A percentile compares a stretch with the other conserved stretches of the same genome.
Conservation (phyloP, 23 tunicate species). For the Halocynthia roretzi region DNA sequence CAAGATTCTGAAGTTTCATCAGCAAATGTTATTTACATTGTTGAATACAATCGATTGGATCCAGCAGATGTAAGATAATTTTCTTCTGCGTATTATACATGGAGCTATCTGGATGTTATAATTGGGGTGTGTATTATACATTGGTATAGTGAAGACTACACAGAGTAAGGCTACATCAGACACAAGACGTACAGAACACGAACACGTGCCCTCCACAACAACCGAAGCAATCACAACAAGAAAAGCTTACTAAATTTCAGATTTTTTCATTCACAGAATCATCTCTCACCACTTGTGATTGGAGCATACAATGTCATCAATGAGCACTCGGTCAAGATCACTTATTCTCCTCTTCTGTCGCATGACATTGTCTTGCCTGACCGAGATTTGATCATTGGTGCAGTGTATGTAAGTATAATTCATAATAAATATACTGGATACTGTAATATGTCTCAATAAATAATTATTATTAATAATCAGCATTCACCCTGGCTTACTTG, state of each 20-base stretch:
- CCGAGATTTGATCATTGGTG: conserved; percentile 29
- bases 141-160: too few relatives aligned
- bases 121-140: too few relatives aligned
- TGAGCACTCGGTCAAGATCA: neutral
- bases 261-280: neutral
- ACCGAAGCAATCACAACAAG: too few relatives aligned
- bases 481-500: conserved; percentile 47
- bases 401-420: conserved; percentile 33
- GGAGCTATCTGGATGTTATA: too few relatives aligned
- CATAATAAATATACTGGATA: neutral
- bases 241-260: too few relatives aligned
- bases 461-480: conserved; percentile 14
- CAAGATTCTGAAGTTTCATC: conserved; percentile 5
- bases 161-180: too few relatives aligned
- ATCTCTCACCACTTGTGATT: conserved; percentile 15
- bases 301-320: conserved; percentile 26
- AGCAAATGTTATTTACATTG: conserved; percentile 6
- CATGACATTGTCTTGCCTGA: conserved; percentile 20
- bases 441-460: neutral
- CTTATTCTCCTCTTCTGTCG: conserved; percentile 20
- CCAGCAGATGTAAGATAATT: too few relatives aligned
- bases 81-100: too few relatives aligned
- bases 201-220: too few relatives aligned
- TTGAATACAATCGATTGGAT: neutral
- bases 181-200: too few relatives aligned